Percentiles rank a stretch among this genome's conserved stretches.
Evolutionary conservation across 2,797 vertebrate species (phyloP).

Genomic region (Tadarida brasiliensis): DNA sequence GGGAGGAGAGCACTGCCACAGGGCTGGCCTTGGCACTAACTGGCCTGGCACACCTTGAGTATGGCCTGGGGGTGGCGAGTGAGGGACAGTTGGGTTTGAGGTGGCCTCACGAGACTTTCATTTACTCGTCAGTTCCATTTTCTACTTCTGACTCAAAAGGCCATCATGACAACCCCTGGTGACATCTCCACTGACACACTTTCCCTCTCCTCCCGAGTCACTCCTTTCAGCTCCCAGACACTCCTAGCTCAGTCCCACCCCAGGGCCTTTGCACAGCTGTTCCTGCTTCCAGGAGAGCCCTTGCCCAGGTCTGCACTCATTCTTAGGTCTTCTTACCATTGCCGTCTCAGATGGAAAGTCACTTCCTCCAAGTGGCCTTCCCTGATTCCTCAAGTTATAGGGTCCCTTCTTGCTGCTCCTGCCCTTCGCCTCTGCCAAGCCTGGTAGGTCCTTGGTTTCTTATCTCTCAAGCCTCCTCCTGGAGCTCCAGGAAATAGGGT

Average conservation of each 20-base stretch:
- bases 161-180: not conserved
- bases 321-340: not conserved
- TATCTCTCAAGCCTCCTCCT: rapidly evolving
- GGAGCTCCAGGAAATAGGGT: not conserved
- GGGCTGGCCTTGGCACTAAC: not conserved
- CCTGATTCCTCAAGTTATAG: not conserved
- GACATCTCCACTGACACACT: not conserved
- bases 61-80: not conserved
- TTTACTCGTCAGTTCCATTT: not conserved
- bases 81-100: not conserved
- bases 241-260: not conserved
- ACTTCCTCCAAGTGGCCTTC: not conserved
- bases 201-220: not conserved
- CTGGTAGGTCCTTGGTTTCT: not conserved
- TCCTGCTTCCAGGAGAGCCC: not conserved
- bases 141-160: not conserved
- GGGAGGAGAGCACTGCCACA: not conserved
- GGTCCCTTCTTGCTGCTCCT: not conserved
- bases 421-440: not conserved
- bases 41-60: not conserved
- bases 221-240: not conserved
- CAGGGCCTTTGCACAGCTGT: not conserved
- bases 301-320: rapidly evolving
- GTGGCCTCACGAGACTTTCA: not conserved
- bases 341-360: not conserved